phyloP scores from a whole-genome alignment of 2,888 invertebrate genomes.

The Ennomos quercinarius region DNA sequence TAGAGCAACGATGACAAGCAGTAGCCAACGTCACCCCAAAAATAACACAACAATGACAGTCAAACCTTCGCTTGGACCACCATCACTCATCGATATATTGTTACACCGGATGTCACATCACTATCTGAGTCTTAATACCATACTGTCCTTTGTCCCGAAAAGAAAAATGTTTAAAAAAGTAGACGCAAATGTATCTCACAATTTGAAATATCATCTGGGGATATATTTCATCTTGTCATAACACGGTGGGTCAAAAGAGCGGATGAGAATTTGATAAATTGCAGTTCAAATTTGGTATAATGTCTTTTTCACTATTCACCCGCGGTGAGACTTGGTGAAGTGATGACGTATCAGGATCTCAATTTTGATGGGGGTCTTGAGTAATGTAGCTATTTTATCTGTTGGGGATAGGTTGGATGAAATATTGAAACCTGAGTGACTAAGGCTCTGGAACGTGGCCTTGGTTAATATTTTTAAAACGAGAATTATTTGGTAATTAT shows the following conservation, averaged over 20 bases:
- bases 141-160: conserved; percentile 51
- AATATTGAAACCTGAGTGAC: conserved; percentile 24
- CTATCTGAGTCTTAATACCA: conserved; percentile 53
- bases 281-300: conserved; percentile 82
- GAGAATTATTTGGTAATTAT: too few relatives aligned
- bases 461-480: too few relatives aligned
- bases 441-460: neutral
- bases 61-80: conserved; percentile 52
- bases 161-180: conserved; percentile 62
- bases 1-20: conserved; percentile 53
- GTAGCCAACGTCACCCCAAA: conserved; percentile 53
- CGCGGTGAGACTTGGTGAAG: conserved; percentile 55
- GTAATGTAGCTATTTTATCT: conserved; percentile 40
- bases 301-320: conserved; percentile 82
- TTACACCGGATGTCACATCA: conserved; percentile 76
- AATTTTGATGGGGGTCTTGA: conserved; percentile 54
- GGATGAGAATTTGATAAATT: conserved; percentile 82
- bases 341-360: conserved; percentile 76
- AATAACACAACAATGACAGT: conserved; percentile 54
- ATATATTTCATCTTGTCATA: conserved; percentile 85
- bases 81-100: conserved; percentile 75
- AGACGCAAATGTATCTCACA: conserved; percentile 59
- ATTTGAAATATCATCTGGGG: conserved; percentile 80
- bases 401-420: conserved; percentile 20
- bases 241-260: conserved; percentile 80